Evolutionary conservation across 2,888 invertebrate genomes (phyloP).

Genomic region (Tryphoninae sp.): DNA sequence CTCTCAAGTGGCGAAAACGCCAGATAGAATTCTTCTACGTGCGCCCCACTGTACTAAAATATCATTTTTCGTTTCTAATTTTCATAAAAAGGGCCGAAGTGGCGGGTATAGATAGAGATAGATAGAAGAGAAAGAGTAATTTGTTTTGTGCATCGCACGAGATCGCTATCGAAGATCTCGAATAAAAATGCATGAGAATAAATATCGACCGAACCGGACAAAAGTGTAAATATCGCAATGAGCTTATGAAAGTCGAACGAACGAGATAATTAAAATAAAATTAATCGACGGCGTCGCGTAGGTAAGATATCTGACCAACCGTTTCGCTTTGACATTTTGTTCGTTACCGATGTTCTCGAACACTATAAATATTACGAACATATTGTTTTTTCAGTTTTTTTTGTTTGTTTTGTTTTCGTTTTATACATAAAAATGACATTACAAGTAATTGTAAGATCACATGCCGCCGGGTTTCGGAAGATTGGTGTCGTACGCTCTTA

Average conservation of each 20-base stretch:
- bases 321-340: conserved; percentile 14
- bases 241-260: conserved; percentile 12
- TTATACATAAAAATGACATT: conserved; percentile 58
- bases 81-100: conserved; percentile 19
- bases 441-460: conserved; percentile 79
- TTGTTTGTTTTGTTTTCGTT: background rate
- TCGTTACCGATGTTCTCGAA: conserved; percentile 20
- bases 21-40: conserved; percentile 26
- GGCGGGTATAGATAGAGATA: conserved; percentile 10
- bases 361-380: conserved; percentile 34
- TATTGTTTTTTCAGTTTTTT: conserved; percentile 22
- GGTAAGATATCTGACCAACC: conserved; percentile 34
- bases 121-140: conserved; percentile 12
- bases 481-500: conserved; percentile 97
- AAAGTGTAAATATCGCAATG: conserved; percentile 23
- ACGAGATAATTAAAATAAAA: conserved; percentile 20
- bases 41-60: conserved; percentile 33
- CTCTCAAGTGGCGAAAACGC: conserved; percentile 37
- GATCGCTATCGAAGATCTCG: conserved; percentile 16
- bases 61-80: background rate
- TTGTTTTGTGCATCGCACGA: conserved; percentile 59
- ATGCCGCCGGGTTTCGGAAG: conserved; percentile 91
- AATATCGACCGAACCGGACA: conserved; percentile 39
- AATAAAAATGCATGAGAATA: conserved; percentile 47
- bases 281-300: conserved; percentile 42